phyloP scores from a whole-genome alignment of 2,113 vertebrate species.

The Petrocephalus microphthalmus region DNA sequence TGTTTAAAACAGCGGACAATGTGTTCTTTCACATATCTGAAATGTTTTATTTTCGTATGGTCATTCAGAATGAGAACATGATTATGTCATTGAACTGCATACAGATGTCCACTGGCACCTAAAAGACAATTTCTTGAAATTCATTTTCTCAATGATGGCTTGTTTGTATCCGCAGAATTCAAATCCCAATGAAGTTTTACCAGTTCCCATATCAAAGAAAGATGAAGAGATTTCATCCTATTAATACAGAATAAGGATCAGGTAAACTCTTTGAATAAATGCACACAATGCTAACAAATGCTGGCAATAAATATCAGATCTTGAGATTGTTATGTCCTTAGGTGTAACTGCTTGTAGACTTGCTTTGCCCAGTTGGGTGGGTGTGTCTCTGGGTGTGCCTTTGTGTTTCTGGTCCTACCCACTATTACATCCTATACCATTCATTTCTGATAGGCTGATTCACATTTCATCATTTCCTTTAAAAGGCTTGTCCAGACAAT shows the following conservation, averaged over 20 bases:
- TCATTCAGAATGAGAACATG: slow-evolving; percentile 23
- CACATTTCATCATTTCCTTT: neutral
- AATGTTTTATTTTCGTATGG: slow-evolving; percentile 5
- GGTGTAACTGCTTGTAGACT: neutral
- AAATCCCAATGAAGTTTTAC: neutral
- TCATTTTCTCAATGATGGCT: neutral
- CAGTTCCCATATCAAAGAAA: neutral
- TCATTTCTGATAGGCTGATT: neutral
- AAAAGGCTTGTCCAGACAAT: neutral
- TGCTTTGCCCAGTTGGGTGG: neutral
- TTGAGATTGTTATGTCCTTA: neutral
- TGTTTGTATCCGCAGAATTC: neutral
- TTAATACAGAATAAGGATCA: neutral
- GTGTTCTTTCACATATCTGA: neutral
- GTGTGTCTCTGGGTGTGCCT: neutral
- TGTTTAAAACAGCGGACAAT: slow-evolving; percentile 29
- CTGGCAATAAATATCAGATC: neutral
- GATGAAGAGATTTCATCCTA: neutral
- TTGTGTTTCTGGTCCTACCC: neutral
- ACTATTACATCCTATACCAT: neutral
- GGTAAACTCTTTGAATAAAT: neutral
- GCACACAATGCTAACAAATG: neutral
- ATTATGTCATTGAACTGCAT: slow-evolving; percentile 20
- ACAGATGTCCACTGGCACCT: slow-evolving; percentile 12
- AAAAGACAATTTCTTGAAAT: neutral